These are phyloP conservation scores for Zeus faber DNA, from an alignment of 2,113 vertebrate species.

Conservation along the genomic window DNA sequence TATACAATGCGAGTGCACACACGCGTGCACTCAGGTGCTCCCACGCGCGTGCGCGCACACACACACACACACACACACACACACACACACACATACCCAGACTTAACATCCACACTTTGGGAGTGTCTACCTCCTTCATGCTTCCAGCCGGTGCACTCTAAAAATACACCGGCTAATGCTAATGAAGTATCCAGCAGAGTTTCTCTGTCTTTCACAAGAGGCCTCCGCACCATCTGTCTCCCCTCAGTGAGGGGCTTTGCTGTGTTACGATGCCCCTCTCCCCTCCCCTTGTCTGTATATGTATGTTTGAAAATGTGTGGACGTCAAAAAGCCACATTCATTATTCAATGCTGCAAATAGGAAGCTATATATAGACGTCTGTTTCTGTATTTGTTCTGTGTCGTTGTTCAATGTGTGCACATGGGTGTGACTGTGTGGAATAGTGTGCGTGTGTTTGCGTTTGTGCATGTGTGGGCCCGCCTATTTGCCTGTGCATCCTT, in stretches of 20 bases:
- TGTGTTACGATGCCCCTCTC: slow-evolving; percentile 20
- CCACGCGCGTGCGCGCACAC: neutral
- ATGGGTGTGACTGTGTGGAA: slow-evolving; percentile 8
- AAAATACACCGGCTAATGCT: slow-evolving; percentile 60
- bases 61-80: no score
- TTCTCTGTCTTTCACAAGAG: slow-evolving; percentile 50
- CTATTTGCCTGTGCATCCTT: neutral
- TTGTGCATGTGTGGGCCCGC: neutral
- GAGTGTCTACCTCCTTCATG: slow-evolving; percentile 41
- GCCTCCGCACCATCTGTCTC: slow-evolving; percentile 55
- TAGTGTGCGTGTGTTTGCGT: slow-evolving; percentile 22
- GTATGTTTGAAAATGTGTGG: slow-evolving; percentile 20
- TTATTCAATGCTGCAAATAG: slow-evolving; percentile 51
- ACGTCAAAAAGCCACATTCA: slow-evolving; percentile 27
- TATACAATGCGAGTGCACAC: no score
- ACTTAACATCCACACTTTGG: no score
- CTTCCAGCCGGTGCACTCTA: slow-evolving; percentile 54
- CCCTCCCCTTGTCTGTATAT: slow-evolving; percentile 8
- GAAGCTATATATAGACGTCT: slow-evolving; percentile 36
- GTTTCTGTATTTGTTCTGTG: no score
- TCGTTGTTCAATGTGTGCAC: slow-evolving; percentile 11
- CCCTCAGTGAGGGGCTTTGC: slow-evolving; percentile 36
- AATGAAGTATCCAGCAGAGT: slow-evolving; percentile 61
- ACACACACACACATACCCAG: no score
- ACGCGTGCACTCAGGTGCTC: slow-evolving; percentile 3